A percentile compares a stretch with the other conserved stretches of the same genome.
Evolutionary conservation across 2,113 vertebrate species (phyloP).

Genomic region (Cyphomyrus discorhynchus): DNA sequence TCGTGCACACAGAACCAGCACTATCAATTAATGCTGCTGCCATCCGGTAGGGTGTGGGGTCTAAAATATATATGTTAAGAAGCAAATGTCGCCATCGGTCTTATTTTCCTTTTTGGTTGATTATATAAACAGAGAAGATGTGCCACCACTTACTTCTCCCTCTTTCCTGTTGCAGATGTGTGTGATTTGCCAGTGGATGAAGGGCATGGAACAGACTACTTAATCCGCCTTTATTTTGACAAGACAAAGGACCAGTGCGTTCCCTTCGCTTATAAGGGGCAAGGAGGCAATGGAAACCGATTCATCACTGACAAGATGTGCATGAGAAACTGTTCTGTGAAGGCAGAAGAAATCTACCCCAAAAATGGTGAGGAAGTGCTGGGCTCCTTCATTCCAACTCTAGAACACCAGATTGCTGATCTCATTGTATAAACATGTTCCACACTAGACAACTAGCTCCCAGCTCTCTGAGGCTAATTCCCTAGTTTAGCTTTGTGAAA

Average conservation of each 20-base stretch:
- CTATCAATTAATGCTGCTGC: not conserved
- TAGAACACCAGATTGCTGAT: not conserved
- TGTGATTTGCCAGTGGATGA: constrained; percentile 26
- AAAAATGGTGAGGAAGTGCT: constrained; percentile 42
- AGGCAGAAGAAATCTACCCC: constrained; percentile 40
- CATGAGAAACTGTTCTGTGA: constrained; percentile 53
- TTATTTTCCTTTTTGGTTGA: not conserved
- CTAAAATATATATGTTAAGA: not conserved
- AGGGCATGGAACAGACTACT: constrained; percentile 18
- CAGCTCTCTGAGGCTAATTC: not conserved
- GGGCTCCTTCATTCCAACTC: not conserved
- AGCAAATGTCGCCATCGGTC: not conserved
- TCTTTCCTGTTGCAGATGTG: constrained; percentile 43
- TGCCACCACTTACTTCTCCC: not conserved
- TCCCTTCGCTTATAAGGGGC: constrained; percentile 49
- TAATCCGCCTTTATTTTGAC: constrained; percentile 36
- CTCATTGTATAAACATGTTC: not conserved
- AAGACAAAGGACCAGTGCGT: constrained; percentile 27
- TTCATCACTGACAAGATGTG: constrained; percentile 49
- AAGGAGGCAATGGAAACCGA: constrained; percentile 57
- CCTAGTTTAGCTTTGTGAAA: not conserved
- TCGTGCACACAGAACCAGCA: not conserved
- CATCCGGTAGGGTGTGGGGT: not conserved
- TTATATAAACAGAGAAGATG: not conserved
- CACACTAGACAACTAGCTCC: not conserved